Conservation (phyloP, 2,797 vertebrate species). For the Hydrocynus forskahlii region DNA sequence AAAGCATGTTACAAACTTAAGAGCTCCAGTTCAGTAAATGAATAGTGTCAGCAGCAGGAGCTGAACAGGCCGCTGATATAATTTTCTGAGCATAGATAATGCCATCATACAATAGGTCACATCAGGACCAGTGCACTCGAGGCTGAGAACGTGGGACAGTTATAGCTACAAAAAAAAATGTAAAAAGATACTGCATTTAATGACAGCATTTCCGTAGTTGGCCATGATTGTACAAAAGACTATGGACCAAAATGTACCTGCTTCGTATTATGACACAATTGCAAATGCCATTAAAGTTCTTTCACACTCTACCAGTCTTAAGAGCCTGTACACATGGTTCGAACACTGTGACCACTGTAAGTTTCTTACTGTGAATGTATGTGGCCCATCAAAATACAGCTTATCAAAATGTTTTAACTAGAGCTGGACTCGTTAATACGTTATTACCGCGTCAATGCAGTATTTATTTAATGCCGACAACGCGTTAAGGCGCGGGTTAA, state of each 20-base stretch:
- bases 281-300: neutral
- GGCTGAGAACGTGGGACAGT: neutral
- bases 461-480: no score
- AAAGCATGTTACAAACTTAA: neutral
- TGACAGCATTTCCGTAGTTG: conserved; percentile 12
- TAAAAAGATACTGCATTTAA: conserved; percentile 15
- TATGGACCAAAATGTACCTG: neutral
- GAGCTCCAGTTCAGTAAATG: conserved; percentile 2
- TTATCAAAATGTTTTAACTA: no score
- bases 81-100: neutral
- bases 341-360: no score
- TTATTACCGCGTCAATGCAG: no score
- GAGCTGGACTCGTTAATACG: no score
- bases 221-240: neutral
- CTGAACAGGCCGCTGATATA: conserved; percentile 1
- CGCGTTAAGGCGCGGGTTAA: no score
- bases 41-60: conserved; percentile 1
- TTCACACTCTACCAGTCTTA: neutral
- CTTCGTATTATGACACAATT: neutral
- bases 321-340: no score
- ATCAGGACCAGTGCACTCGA: neutral
- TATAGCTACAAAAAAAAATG: conserved; percentile 12
- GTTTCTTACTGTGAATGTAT: no score
- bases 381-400: no score
- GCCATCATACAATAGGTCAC: conserved; percentile 4